Base-by-base conservation (phyloP, 2,797 vertebrate genomes). In the Schizopygopsis malacanthus region DNA sequence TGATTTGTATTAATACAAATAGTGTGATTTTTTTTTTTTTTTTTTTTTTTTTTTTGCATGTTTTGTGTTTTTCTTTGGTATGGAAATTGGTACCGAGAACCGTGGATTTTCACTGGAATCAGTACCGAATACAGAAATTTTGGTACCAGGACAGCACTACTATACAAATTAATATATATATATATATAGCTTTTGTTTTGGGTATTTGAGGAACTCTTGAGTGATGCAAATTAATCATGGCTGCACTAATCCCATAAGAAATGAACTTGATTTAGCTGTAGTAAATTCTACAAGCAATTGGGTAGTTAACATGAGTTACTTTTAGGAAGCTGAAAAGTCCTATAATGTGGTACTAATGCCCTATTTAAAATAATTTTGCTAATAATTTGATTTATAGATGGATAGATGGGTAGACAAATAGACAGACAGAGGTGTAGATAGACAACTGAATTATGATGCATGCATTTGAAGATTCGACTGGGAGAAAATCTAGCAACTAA, bases 141-240 rank as follows among this genome's bases (percentile, higher is more conserved):
- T 33, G 28, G 28, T 33, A 33, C 28, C 2, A 2, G 2, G 28
- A 33, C 28, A 33, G 2, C 2, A 33, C 28, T 33, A 33, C 33
- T 50, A n/a, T 75, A 75, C 43, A 67, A 28, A 67, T 83, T 7
- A 52, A 41, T 47, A 47, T 28, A 47, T 47, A 37, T 59, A n/a
- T 41, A 41, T 41, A 41, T 41, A 41, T 41, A 63, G 8, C 13
- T 22, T 50, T 75, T 63, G 56, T 83, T 33, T 73, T 22, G 39
- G 65, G 47, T 73, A 73, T 61, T 18, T 22, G 22, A 65, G 56
- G 28, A 83, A 83, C 56, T 76, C 59, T 59, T 63, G 3, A 63
- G 56, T 33, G 28, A 37, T 47, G 22, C 54, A 63, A 59, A 63
- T 75, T 22, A 83, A 76, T 50, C 3, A 65, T 75, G 71, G 45